Percentiles rank a stretch among this genome's conserved stretches.
Conservation (phyloP, 2,113 vertebrate species). For the Acanthochromis polyacanthus region DNA sequence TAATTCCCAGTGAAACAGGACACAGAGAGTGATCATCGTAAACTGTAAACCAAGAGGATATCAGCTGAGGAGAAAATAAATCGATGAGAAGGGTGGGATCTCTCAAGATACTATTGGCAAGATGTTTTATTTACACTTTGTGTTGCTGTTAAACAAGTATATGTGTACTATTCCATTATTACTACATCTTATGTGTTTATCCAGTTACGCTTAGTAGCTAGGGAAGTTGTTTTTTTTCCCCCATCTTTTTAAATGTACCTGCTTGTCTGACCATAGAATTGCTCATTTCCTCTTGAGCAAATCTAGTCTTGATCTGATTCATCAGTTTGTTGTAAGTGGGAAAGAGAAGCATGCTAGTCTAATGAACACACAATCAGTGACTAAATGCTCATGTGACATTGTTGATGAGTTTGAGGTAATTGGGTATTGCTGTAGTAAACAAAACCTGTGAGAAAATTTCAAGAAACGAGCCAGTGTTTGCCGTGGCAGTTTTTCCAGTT, state of each 20-base stretch:
- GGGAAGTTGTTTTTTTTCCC: background rate
- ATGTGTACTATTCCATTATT: background rate
- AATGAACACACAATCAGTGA: slow-evolving; percentile 8
- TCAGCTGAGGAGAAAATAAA: background rate
- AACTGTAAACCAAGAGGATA: background rate
- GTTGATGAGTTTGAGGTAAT: slow-evolving; percentile 15
- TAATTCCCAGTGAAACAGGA: background rate
- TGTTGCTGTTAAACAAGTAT: background rate
- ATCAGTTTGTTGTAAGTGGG: background rate
- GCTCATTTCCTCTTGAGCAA: slow-evolving; percentile 17
- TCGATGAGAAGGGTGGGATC: background rate
- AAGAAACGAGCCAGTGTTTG: background rate
- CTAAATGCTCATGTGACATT: slow-evolving; percentile 18
- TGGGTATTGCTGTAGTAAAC: background rate
- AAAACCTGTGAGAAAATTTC: slow-evolving; percentile 9
- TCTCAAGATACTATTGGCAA: background rate
- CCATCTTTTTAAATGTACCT: background rate
- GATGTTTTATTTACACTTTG: background rate
- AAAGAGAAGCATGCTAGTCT: background rate
- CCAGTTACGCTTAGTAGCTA: background rate
- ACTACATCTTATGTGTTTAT: background rate
- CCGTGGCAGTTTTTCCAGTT: background rate
- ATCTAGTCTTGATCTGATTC: background rate
- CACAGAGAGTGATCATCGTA: background rate
- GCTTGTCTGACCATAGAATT: slow-evolving; percentile 3